A percentile compares a stretch with the other conserved stretches of the same genome.
Evolutionary conservation across 2,888 invertebrate species (phyloP).

Genomic region (Crematogaster levior): DNA sequence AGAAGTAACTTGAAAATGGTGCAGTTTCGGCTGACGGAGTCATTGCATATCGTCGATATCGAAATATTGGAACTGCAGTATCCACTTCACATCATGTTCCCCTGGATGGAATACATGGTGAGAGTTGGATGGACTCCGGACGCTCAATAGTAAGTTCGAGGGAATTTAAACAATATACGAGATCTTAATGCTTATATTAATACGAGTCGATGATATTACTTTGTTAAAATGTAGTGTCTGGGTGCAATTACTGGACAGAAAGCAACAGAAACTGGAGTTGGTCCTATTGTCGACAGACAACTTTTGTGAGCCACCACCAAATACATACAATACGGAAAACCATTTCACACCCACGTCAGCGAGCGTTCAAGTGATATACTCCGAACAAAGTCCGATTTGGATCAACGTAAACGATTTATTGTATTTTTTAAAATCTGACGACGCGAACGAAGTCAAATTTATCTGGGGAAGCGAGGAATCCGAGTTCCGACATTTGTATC

Average conservation of each 20-base stretch:
- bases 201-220: not conserved
- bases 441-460: constrained; percentile 88
- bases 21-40: constrained; percentile 90
- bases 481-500: constrained; percentile 95
- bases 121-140: constrained; percentile 98
- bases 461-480: constrained; percentile 98
- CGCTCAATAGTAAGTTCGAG: constrained; percentile 91
- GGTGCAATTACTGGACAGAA: constrained; percentile 95
- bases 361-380: constrained; percentile 88
- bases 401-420: constrained; percentile 97
- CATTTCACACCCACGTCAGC: constrained; percentile 84
- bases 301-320: constrained; percentile 89
- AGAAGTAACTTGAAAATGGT: constrained; percentile 95
- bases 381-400: constrained; percentile 92
- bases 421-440: constrained; percentile 91
- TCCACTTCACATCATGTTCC: constrained; percentile 93
- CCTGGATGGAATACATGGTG: constrained; percentile 98
- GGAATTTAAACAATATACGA: constrained; percentile 10
- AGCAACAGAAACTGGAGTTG: constrained; percentile 94
- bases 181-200: not conserved
- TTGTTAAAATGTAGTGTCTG: constrained; percentile 90
- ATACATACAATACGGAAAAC: constrained; percentile 86
- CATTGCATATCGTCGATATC: constrained; percentile 91
- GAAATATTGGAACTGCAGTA: constrained; percentile 92
- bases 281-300: constrained; percentile 93